phyloP scores from a whole-genome alignment of 2,888 invertebrate genomes.

The Abrostola tripartita region DNA sequence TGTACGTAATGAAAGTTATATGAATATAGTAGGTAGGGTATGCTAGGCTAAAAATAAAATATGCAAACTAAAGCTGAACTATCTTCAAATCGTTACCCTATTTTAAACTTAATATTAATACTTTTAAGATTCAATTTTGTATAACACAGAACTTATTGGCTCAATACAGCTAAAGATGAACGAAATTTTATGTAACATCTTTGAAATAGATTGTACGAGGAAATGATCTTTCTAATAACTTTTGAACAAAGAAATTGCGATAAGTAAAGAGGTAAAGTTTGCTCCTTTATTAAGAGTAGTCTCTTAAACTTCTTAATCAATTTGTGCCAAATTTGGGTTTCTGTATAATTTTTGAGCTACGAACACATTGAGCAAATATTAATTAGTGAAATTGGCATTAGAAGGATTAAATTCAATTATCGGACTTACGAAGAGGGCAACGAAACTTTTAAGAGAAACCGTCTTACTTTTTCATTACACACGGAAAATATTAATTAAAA shows the following conservation, averaged over 20 bases:
- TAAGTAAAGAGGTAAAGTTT: slow-evolving; percentile 51
- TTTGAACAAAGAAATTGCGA: slow-evolving; percentile 50
- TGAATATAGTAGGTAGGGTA: slow-evolving; percentile 3
- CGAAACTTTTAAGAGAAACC: not conserved
- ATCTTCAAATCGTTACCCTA: slow-evolving; percentile 4
- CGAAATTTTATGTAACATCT: slow-evolving; percentile 48
- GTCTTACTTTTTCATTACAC: not conserved
- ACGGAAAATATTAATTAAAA: not conserved
- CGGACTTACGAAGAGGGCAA: not conserved
- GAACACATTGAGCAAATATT: slow-evolving; percentile 16
- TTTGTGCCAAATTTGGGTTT: slow-evolving; percentile 40
- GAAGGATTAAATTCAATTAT: slow-evolving; percentile 1
- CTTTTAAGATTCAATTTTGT: slow-evolving; percentile 18
- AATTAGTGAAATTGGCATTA: slow-evolving; percentile 23
- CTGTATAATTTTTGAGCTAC: slow-evolving; percentile 28
- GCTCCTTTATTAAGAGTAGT: slow-evolving; percentile 45
- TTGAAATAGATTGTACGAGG: slow-evolving; percentile 45
- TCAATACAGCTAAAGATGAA: slow-evolving; percentile 21
- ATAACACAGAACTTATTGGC: slow-evolving; percentile 17
- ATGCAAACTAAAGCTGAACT: slow-evolving; percentile 18
- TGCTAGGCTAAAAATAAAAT: slow-evolving; percentile 14
- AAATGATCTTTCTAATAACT: slow-evolving; percentile 52
- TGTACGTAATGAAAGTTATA: slow-evolving; percentile 15
- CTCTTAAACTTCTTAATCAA: slow-evolving; percentile 48
- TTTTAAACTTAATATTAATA: slow-evolving; percentile 2